Percentiles rank a stretch among this genome's conserved stretches.
These are phyloP conservation scores for Heliothis subflexa DNA, from an alignment of 1,140 invertebrate species.

Conservation along the genomic window DNA sequence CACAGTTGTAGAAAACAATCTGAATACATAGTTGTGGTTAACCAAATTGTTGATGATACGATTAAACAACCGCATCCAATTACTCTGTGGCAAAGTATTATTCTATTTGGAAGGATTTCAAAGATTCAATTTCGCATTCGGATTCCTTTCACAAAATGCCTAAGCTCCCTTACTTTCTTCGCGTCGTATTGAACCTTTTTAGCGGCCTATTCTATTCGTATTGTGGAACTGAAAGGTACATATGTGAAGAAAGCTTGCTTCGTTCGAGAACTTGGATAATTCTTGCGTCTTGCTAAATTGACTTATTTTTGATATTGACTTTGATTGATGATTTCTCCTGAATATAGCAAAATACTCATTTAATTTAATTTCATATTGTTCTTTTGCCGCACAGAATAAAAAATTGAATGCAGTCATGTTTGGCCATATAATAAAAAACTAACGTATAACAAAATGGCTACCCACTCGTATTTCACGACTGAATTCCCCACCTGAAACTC, in stretches of 20 bases:
- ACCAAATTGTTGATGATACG: not conserved
- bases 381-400: not conserved
- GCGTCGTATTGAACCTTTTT: constrained; percentile 36
- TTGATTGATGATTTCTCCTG: not conserved
- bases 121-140: constrained; percentile 24
- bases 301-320: no score
- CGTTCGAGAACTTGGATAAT: constrained; percentile 11
- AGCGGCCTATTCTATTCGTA: constrained; percentile 34
- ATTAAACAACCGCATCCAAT: not conserved
- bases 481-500: not conserved
- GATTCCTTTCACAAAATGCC: constrained; percentile 31
- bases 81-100: constrained; percentile 10
- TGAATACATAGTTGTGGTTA: not conserved
- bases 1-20: not conserved
- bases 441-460: not conserved
- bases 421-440: not conserved
- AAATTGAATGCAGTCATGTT: not conserved
- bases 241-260: constrained; percentile 10
- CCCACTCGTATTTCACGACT: constrained; percentile 8
- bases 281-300: constrained; percentile 11
- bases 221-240: constrained; percentile 17
- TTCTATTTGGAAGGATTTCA: constrained; percentile 21
- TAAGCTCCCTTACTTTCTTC: constrained; percentile 13
- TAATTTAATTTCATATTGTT: not conserved
- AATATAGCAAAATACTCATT: no score